Evolutionary conservation across 2,113 vertebrate genomes (phyloP).

Genomic region (Pipa parva): DNA sequence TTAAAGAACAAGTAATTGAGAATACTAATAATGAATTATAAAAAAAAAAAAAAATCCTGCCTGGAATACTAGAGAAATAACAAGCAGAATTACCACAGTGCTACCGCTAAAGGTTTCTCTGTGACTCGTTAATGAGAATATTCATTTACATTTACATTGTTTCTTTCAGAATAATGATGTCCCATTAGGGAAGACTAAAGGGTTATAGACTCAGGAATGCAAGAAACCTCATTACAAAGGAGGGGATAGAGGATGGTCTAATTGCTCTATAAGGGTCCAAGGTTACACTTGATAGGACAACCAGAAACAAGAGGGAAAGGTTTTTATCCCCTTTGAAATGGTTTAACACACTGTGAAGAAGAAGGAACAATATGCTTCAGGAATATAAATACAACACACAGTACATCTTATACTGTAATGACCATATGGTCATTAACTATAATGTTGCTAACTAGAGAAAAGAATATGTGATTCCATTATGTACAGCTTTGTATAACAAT

Average conservation of each 20-base stretch:
- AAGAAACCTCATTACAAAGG: conserved; percentile 99
- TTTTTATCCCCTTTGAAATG: conserved; percentile 86
- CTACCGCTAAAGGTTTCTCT: conserved; percentile 90
- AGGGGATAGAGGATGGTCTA: conserved; percentile 96
- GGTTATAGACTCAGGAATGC: conserved; percentile 98
- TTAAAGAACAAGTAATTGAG: conserved; percentile 87
- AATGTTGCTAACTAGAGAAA: conserved; percentile 83
- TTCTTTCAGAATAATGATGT: conserved; percentile 99
- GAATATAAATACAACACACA: conserved; percentile 94
- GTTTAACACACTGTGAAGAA: conserved; percentile 88
- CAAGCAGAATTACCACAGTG: conserved; percentile 81
- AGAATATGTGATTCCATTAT: conserved; percentile 78
- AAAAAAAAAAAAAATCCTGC: conserved; percentile 81
- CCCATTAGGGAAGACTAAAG: conserved; percentile 99
- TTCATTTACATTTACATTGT: conserved; percentile 99
- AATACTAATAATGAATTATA: conserved; percentile 93
- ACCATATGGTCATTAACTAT: conserved; percentile 94
- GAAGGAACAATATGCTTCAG: conserved; percentile 94
- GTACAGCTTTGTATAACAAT: conserved; percentile 73
- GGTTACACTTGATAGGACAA: conserved; percentile 99
- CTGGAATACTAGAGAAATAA: conserved; percentile 87
- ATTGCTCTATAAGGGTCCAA: conserved; percentile 99
- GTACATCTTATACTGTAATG: conserved; percentile 80
- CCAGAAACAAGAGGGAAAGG: conserved; percentile 90
- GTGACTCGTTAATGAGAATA: conserved; percentile 99